A percentile compares a stretch with the other conserved stretches of the same genome.
Conservation (phyloP, 2,888 invertebrate genomes). For the Tinea trinotella region DNA sequence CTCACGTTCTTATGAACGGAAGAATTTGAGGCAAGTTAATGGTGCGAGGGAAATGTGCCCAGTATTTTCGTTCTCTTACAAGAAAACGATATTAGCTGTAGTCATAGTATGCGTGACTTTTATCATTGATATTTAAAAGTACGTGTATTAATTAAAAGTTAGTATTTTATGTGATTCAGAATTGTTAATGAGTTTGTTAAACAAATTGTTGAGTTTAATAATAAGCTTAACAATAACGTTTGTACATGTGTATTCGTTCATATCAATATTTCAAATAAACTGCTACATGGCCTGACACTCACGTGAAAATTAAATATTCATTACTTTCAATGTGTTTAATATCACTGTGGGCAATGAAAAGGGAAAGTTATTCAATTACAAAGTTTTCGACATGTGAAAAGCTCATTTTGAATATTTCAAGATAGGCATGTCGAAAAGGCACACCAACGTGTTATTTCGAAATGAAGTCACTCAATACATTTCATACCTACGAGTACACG, state of each 20-base stretch:
- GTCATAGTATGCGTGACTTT: conserved; percentile 36
- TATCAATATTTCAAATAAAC: neutral
- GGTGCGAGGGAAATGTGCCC: conserved; percentile 43
- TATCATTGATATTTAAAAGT: too few species aligned
- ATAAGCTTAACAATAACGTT: neutral
- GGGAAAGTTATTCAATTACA: conserved; percentile 24
- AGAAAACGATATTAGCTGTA: conserved; percentile 41
- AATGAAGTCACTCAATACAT: neutral
- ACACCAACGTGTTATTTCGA: neutral
- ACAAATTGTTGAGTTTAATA: too few species aligned
- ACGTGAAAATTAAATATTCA: conserved; percentile 15
- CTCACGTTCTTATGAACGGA: conserved; percentile 50
- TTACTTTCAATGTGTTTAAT: conserved; percentile 11
- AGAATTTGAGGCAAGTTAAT: conserved; percentile 53
- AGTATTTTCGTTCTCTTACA: conserved; percentile 38
- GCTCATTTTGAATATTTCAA: conserved; percentile 27
- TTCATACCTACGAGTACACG: neutral
- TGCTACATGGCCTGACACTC: neutral
- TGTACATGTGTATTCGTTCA: neutral
- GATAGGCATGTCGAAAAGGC: neutral
- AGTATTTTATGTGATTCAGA: too few species aligned
- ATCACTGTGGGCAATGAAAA: conserved; percentile 20
- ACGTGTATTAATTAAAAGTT: too few species aligned
- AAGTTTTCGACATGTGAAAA: conserved; percentile 27
- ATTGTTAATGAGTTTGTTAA: too few species aligned